phyloP scores from a whole-genome alignment of 2,113 vertebrate species.

The Columba livia region DNA sequence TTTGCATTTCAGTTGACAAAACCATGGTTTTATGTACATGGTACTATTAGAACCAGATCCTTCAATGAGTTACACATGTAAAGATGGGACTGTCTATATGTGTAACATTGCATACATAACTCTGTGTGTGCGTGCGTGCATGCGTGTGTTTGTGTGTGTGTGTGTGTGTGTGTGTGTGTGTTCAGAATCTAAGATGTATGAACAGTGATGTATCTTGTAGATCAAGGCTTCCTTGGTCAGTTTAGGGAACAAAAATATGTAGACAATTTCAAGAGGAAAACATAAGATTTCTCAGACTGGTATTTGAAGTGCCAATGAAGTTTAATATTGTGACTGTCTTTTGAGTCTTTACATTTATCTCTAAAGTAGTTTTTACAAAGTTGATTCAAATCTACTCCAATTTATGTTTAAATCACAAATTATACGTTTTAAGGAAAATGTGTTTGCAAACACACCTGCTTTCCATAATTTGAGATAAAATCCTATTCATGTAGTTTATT shows the following conservation, averaged over 20 bases:
- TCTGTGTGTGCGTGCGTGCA: too few relatives aligned
- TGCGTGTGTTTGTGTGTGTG: too few relatives aligned
- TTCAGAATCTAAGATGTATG: not conserved
- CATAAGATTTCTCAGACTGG: not conserved
- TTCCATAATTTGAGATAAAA: not conserved
- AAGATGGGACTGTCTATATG: not conserved
- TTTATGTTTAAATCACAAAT: not conserved
- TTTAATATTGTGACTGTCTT: not conserved
- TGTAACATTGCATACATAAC: not conserved
- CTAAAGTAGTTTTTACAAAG: not conserved
- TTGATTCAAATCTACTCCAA: not conserved
- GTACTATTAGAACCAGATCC: not conserved
- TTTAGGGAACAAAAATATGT: not conserved
- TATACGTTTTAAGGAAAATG: not conserved
- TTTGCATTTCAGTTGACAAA: not conserved
- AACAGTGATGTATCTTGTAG: not conserved
- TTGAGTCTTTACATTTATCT: not conserved
- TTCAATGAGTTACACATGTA: not conserved
- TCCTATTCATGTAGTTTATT: not conserved
- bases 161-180: not conserved
- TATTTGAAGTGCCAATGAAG: not conserved
- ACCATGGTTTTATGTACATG: rapidly evolving
- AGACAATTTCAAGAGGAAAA: not conserved
- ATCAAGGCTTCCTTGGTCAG: not conserved
- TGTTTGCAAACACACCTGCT: not conserved